Base-by-base conservation (phyloP, 2,797 vertebrate genomes). In the Poeciliopsis gracilis region DNA sequence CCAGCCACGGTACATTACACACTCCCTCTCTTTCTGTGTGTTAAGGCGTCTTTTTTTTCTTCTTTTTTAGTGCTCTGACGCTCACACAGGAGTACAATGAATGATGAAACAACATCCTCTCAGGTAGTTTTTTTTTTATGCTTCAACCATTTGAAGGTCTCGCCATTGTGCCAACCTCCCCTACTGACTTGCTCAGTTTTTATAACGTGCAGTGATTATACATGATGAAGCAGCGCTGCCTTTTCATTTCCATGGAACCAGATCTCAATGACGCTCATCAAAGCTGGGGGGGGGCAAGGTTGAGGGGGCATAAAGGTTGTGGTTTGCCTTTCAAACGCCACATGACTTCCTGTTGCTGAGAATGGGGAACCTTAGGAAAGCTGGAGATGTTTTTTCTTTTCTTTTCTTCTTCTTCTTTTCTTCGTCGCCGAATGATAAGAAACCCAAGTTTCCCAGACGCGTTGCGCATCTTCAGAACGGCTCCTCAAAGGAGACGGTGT, bases 241-340 rank as follows among this genome's bases (percentile, higher is more conserved):
- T 92, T 93, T 91, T 93, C 88, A 93, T 94, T 93, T 90, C 88
- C 80, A 90, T 57, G 53, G 79, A 87, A 84, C 84, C 79, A 89
- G 81, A 84, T 91, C 90, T 81, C 85, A 90, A 87, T 91, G 92
- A 92, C 69, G 45, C 83, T 89, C 90, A 90, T 92, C 90, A 92
- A 90, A 93, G 88, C 82, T 89, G 83, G 61, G 0, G 23, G 25
- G 7, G 25, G 55, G 72, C 30, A n/a, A 33, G 76, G 66, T 15
- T 9, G 67, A 57, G 16, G 47, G 57, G 25, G 20, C 10, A 25
- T 2, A 41, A 77, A 73, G 86, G 82, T 83, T 86, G 89, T 57
- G 86, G 90, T 88, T 92, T 85, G 84, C 84, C 81, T 91, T 89
- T 91, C 87, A 91, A 87, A 89, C 53, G 51, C 61, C 73, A 72